Evolutionary conservation across 1,140 invertebrate genomes (phyloP).

Genomic region (Heliconius congener): DNA sequence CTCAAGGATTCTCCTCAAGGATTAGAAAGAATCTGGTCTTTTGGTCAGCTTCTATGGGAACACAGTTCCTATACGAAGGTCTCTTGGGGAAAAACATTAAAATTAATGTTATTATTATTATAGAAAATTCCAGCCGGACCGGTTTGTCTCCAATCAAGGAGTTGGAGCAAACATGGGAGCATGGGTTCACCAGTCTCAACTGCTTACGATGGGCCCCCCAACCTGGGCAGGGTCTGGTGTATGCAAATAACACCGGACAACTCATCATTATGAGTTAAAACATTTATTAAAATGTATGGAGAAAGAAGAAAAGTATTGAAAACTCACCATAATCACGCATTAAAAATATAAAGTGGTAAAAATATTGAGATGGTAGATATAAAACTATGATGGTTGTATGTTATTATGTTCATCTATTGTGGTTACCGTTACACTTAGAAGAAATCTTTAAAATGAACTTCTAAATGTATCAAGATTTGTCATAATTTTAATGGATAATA

Average conservation of each 20-base stretch:
- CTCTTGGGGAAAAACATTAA: too few species aligned
- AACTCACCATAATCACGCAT: not conserved
- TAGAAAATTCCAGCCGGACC: slow-evolving; percentile 66
- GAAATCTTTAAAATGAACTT: not conserved
- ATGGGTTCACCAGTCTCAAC: slow-evolving; percentile 88
- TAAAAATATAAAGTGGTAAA: not conserved
- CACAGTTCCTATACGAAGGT: too few species aligned
- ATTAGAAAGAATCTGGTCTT: too few species aligned
- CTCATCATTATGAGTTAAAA: slow-evolving; percentile 82
- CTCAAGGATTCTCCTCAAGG: too few species aligned
- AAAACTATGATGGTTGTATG: not conserved
- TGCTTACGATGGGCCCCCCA: slow-evolving; percentile 92
- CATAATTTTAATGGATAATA: not conserved
- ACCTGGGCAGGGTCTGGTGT: slow-evolving; percentile 91
- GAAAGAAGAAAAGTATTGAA: too few species aligned
- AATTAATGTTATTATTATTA: slow-evolving; percentile 26
- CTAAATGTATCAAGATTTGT: not conserved
- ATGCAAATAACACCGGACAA: slow-evolving; percentile 92
- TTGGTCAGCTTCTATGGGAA: too few species aligned
- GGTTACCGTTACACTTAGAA: not conserved
- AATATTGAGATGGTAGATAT: not conserved
- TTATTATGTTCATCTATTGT: not conserved
- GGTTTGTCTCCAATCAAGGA: slow-evolving; percentile 69
- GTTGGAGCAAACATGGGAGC: slow-evolving; percentile 84
- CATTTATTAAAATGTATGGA: too few species aligned